Conservation (phyloP, 1,140 invertebrate genomes). For the Gerris buenoi region DNA sequence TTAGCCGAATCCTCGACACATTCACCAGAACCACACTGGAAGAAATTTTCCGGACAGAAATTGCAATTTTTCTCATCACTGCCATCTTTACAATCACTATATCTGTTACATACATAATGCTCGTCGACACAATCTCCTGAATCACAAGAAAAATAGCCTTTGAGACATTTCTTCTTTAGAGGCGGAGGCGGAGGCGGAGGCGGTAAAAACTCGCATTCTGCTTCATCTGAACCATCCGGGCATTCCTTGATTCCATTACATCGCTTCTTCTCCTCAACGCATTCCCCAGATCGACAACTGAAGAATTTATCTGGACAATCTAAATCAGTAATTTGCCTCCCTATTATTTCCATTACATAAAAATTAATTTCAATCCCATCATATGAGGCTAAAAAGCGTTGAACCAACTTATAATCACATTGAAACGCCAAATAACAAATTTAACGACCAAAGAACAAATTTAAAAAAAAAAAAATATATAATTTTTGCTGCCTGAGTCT, state of each 20-base stretch:
- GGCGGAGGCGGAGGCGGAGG: no score
- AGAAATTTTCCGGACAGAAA: constrained; percentile 22
- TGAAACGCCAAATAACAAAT: no score
- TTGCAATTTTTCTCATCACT: not conserved
- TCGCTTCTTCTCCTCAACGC: constrained; percentile 22
- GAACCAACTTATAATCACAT: no score
- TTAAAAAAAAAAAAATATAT: no score
- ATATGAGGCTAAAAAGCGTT: no score
- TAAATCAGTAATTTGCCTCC: no score
- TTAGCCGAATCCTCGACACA: constrained; percentile 53
- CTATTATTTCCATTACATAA: no score
- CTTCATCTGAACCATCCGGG: constrained; percentile 33
- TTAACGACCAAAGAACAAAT: no score
- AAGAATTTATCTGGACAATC: constrained; percentile 12
- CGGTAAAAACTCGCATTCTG: constrained; percentile 10
- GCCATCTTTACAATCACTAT: not conserved
- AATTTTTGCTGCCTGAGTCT: no score
- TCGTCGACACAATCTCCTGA: not conserved
- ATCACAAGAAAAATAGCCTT: not conserved
- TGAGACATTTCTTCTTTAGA: not conserved
- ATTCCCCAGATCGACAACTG: constrained; percentile 18
- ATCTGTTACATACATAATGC: not conserved
- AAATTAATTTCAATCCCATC: no score
- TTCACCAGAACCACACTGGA: constrained; percentile 40
- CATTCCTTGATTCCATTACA: constrained; percentile 6